Conservation (phyloP, 1,140 invertebrate species). For the Luehdorfia chinensis region DNA sequence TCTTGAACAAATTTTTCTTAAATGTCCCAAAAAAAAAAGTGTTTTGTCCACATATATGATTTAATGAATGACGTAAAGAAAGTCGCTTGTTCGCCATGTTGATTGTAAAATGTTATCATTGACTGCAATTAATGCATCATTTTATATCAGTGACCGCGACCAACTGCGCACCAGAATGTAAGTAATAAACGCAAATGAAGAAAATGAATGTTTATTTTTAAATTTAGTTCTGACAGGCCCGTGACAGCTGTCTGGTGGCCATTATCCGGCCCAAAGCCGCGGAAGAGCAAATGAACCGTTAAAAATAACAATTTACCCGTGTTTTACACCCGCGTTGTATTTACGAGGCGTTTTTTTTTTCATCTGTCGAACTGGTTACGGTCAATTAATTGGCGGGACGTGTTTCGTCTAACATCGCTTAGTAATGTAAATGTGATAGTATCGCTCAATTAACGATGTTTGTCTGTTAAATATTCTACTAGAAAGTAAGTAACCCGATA, state of each 20-base stretch:
- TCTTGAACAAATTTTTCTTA: too few relatives aligned
- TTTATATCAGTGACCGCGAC: too few relatives aligned
- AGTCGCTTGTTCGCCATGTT: too few relatives aligned
- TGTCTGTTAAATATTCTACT: too few relatives aligned
- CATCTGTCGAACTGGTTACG: slow-evolving; percentile 35
- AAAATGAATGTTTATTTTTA: slow-evolving; percentile 68
- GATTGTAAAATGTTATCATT: too few relatives aligned
- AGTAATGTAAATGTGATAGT: not conserved
- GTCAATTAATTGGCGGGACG: slow-evolving; percentile 37
- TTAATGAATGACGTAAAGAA: too few relatives aligned
- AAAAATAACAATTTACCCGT: slow-evolving; percentile 64
- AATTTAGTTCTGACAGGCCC: slow-evolving; percentile 62
- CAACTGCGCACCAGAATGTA: slow-evolving; percentile 42
- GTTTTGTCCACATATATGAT: too few relatives aligned
- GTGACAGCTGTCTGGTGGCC: slow-evolving; percentile 64
- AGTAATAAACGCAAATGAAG: slow-evolving; percentile 22
- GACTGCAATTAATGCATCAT: too few relatives aligned
- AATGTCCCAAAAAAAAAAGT: too few relatives aligned
- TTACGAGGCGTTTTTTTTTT: slow-evolving; percentile 23
- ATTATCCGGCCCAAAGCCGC: slow-evolving; percentile 40
- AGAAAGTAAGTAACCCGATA: too few relatives aligned
- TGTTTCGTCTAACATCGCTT: not conserved
- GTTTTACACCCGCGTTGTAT: slow-evolving; percentile 44
- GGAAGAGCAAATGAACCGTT: slow-evolving; percentile 64
- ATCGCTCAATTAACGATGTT: too few relatives aligned